Conservation (phyloP, 2,888 invertebrate species). For the Poecilus cupreus region DNA sequence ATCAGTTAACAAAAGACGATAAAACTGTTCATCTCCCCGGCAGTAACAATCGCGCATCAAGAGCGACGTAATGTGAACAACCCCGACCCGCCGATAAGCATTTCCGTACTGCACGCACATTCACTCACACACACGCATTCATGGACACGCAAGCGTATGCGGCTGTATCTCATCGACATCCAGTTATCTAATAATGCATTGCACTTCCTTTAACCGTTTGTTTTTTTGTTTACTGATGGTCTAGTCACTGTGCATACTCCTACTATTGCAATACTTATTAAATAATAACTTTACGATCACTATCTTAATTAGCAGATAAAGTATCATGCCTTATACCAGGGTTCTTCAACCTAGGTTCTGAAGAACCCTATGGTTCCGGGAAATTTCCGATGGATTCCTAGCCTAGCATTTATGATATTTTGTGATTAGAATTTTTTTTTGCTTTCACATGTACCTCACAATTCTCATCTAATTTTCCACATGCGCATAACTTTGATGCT, state of each 20-base stretch:
- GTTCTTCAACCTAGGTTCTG: no score
- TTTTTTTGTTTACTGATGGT: slow-evolving; percentile 5
- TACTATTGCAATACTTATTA: not conserved
- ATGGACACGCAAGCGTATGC: not conserved
- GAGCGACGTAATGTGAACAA: slow-evolving; percentile 53
- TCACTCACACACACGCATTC: slow-evolving; percentile 3
- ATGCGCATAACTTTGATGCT: no score
- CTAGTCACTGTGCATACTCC: not conserved
- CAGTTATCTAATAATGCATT: slow-evolving; percentile 53
- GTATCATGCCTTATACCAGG: no score
- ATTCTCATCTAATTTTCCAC: no score
- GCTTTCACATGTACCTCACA: no score
- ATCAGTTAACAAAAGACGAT: slow-evolving; percentile 38
- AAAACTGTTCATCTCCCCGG: slow-evolving; percentile 21
- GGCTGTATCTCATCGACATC: slow-evolving; percentile 7
- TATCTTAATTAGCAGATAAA: no score
- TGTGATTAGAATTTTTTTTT: no score
- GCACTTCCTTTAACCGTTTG: slow-evolving; percentile 40
- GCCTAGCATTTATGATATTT: no score
- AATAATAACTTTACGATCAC: not conserved
- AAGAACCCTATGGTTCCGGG: no score
- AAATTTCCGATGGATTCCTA: no score
- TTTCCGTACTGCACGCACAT: slow-evolving; percentile 32
- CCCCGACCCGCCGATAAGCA: slow-evolving; percentile 51
- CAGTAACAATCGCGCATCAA: slow-evolving; percentile 21